These are phyloP conservation scores for Gallinago stenura DNA, from an alignment of 2,797 vertebrate species.

Conservation along the genomic window DNA sequence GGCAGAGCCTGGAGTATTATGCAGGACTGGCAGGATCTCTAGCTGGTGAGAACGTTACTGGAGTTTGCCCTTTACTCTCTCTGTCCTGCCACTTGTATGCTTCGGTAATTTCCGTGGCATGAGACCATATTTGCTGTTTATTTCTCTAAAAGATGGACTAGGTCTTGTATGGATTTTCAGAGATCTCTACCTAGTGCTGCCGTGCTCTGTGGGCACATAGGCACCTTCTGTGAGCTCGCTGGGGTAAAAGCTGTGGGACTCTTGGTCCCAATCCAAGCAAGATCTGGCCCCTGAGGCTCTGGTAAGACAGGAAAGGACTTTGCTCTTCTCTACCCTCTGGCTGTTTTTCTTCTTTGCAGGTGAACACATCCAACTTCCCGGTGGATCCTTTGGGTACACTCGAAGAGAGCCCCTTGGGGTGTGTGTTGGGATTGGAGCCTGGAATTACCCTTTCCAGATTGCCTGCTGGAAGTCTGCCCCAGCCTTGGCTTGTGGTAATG, in stretches of 20 bases:
- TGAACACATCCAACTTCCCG: constrained; percentile 92
- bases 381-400: constrained; percentile 92
- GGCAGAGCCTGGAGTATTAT: constrained; percentile 92
- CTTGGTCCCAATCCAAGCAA: neutral
- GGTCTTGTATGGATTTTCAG: neutral
- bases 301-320: neutral
- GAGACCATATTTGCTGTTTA: neutral
- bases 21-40: constrained; percentile 91
- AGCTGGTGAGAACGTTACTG: constrained; percentile 81
- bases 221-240: neutral
- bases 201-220: neutral
- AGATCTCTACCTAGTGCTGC: neutral
- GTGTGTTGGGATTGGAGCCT: constrained; percentile 94
- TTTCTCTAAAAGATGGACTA: neutral
- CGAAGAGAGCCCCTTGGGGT: constrained; percentile 93
- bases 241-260: neutral
- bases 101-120: neutral
- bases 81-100: neutral
- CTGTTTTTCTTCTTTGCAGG: constrained; percentile 77
- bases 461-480: constrained; percentile 93
- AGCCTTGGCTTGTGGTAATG: constrained; percentile 92
- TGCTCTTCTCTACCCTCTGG: neutral
- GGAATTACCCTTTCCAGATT: constrained; percentile 96
- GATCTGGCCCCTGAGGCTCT: neutral
- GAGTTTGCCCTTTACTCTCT: neutral